Evolutionary conservation across 2,888 invertebrate species (phyloP).

Genomic region (Nymphalis polychloros): DNA sequence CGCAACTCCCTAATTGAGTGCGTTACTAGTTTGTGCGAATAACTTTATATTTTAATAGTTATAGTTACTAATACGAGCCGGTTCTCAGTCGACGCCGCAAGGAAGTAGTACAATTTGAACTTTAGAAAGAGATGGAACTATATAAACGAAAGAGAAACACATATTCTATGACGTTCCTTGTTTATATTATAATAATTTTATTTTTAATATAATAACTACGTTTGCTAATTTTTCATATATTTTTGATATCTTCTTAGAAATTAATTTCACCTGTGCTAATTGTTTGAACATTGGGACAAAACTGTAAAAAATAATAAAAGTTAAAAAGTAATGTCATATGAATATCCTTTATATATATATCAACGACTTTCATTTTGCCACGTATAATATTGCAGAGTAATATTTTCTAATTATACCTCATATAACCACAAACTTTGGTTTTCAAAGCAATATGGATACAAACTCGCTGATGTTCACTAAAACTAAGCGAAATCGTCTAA

Average conservation of each 20-base stretch:
- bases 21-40: constrained; percentile 56
- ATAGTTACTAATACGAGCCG: background rate
- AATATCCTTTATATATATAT: too few species aligned
- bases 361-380: too few species aligned
- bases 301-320: too few species aligned
- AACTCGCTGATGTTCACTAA: background rate
- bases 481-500: constrained; percentile 10
- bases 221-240: too few species aligned
- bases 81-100: background rate
- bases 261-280: too few species aligned
- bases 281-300: too few species aligned
- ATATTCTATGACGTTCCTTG: background rate
- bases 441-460: constrained; percentile 8
- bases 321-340: too few species aligned
- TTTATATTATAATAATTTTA: too few species aligned
- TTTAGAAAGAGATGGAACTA: background rate
- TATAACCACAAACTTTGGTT: constrained; percentile 6
- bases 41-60: constrained; percentile 30
- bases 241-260: too few species aligned
- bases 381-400: too few species aligned
- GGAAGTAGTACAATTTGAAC: too few species aligned
- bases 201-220: too few species aligned
- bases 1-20: constrained; percentile 73
- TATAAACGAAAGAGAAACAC: background rate
- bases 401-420: constrained; percentile 1